A percentile compares a stretch with the other conserved stretches of the same genome.
Evolutionary conservation across 1,140 invertebrate species (phyloP).

Genomic region (Drosophila busckii): DNA sequence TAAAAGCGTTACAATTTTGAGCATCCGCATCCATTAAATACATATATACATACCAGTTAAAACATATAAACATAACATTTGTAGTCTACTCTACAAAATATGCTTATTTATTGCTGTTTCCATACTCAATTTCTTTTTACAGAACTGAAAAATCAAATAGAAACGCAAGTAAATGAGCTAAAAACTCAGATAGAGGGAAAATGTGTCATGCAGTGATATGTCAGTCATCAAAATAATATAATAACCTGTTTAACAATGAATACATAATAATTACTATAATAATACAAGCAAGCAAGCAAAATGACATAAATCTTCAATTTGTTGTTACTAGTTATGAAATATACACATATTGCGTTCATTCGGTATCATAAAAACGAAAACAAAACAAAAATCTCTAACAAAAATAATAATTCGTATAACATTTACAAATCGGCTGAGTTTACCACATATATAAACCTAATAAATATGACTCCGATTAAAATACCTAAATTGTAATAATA

Average conservation of each 20-base stretch:
- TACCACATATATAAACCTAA: no score
- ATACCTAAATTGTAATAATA: no score
- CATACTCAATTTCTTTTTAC: conserved; percentile 81
- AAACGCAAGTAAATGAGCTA: conserved; percentile 95
- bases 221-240: conserved; percentile 67
- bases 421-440: no score
- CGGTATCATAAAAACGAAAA: conserved; percentile 26
- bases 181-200: conserved; percentile 96
- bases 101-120: conserved; percentile 79
- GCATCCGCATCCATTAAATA: conserved; percentile 51
- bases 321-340: conserved; percentile 53
- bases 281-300: conserved; percentile 8
- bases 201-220: conserved; percentile 91
- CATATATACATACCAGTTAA: conserved; percentile 74
- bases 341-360: conserved; percentile 27
- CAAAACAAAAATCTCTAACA: no score
- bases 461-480: no score
- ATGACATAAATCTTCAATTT: conserved; percentile 49
- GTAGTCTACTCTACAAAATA: conserved; percentile 79
- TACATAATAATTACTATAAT: conserved; percentile 27
- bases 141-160: conserved; percentile 97
- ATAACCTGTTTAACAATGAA: conserved; percentile 34
- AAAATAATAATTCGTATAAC: no score
- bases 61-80: conserved; percentile 66
- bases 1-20: conserved; percentile 6